A percentile compares a stretch with the other conserved stretches of the same genome.
Evolutionary conservation across 2,888 invertebrate species (phyloP).

Genomic region (Lobophora halterata): DNA sequence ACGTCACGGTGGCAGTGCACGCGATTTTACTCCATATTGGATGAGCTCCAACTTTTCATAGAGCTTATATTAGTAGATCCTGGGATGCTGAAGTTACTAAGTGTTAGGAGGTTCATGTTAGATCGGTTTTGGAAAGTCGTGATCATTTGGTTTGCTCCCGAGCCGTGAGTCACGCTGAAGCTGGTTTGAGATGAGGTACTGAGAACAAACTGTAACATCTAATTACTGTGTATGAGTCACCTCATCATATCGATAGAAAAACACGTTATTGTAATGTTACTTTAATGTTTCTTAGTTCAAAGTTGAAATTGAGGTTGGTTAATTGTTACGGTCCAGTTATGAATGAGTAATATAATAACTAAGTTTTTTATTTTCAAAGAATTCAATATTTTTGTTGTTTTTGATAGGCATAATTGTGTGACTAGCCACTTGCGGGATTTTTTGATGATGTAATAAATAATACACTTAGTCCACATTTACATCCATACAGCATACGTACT

Average conservation of each 20-base stretch:
- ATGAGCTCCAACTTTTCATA: not conserved
- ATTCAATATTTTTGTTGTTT: slow-evolving; percentile 9
- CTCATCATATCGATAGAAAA: slow-evolving; percentile 35
- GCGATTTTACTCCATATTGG: slow-evolving; percentile 2
- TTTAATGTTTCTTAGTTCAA: slow-evolving; percentile 13
- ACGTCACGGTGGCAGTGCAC: slow-evolving; percentile 6
- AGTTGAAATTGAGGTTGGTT: slow-evolving; percentile 19
- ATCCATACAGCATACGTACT: too few species aligned
- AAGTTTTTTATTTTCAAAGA: slow-evolving; percentile 3
- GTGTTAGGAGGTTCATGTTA: too few species aligned
- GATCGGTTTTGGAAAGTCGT: slow-evolving; percentile 44
- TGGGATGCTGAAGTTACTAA: too few species aligned
- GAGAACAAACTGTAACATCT: slow-evolving; percentile 51
- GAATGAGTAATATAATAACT: too few species aligned
- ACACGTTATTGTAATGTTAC: slow-evolving; percentile 25
- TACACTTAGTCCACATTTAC: too few species aligned
- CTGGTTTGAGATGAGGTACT: slow-evolving; percentile 44
- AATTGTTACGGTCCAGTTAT: slow-evolving; percentile 13
- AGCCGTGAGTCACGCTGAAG: slow-evolving; percentile 55
- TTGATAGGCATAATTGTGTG: too few species aligned
- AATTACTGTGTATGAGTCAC: slow-evolving; percentile 48
- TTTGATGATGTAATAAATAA: too few species aligned
- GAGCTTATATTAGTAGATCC: slow-evolving; percentile 23
- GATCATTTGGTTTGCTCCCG: slow-evolving; percentile 53
- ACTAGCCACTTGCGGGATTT: too few species aligned